Percentiles rank a stretch among this genome's conserved stretches.
These are phyloP conservation scores for Eidolon helvum DNA, from an alignment of 2,113 vertebrate genomes.

Conservation along the genomic window DNA sequence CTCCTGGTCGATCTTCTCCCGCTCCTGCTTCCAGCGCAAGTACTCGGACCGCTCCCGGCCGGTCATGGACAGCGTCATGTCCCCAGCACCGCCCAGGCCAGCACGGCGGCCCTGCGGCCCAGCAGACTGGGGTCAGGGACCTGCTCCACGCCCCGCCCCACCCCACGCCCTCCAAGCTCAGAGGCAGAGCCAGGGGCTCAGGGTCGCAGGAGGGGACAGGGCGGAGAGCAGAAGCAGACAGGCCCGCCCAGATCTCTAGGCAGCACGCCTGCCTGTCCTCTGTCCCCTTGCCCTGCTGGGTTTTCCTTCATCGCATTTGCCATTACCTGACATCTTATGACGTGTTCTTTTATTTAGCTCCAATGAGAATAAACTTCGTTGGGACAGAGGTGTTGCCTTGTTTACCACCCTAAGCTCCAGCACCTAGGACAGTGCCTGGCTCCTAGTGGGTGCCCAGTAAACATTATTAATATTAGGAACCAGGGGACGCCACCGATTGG, in stretches of 20 bases:
- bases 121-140: background rate
- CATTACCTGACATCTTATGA: no score
- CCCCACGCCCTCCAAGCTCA: background rate
- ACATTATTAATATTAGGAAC: accelerated
- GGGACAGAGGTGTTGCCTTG: background rate
- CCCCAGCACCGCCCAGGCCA: constrained; percentile 52
- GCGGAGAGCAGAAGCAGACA: background rate
- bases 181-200: background rate
- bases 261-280: background rate
- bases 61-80: constrained; percentile 96
- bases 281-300: background rate
- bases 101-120: constrained; percentile 64
- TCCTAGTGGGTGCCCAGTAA: background rate
- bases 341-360: accelerated
- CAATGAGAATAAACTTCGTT: background rate
- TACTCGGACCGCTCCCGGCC: constrained; percentile 94
- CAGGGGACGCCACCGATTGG: accelerated
- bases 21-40: constrained; percentile 94
- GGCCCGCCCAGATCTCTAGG: background rate
- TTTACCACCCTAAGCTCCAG: background rate
- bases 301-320: background rate
- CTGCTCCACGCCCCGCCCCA: accelerated
- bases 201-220: background rate
- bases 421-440: background rate
- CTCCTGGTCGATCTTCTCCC: constrained; percentile 94